Conservation (phyloP, 2,888 invertebrate species). For the Colostygia pectinataria region DNA sequence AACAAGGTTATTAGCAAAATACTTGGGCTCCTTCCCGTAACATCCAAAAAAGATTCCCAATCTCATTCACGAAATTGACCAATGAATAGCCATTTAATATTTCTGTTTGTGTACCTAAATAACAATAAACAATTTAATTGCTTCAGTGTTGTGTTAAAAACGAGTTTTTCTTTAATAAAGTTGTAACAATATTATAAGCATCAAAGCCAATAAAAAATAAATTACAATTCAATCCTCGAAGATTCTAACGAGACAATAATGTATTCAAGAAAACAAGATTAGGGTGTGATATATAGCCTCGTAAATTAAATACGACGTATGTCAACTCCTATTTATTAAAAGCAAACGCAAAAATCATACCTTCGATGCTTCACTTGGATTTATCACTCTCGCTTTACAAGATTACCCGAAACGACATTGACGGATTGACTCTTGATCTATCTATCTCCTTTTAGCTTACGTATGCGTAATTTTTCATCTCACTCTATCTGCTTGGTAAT, state of each 20-base stretch:
- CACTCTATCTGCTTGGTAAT: slow-evolving; percentile 58
- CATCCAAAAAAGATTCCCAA: too few relatives aligned
- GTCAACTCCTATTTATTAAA: slow-evolving; percentile 61
- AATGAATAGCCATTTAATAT: too few relatives aligned
- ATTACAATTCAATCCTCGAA: slow-evolving; percentile 1
- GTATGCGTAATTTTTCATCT: slow-evolving; percentile 38
- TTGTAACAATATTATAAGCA: too few relatives aligned
- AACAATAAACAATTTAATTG: too few relatives aligned
- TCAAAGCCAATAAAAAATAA: slow-evolving; percentile 1
- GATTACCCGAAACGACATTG: slow-evolving; percentile 78
- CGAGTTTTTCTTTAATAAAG: too few relatives aligned
- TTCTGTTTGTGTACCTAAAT: too few relatives aligned
- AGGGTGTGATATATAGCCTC: slow-evolving; percentile 22
- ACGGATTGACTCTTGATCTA: slow-evolving; percentile 69
- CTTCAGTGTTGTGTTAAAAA: too few relatives aligned
- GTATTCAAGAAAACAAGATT: slow-evolving; percentile 20
- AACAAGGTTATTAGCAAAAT: too few relatives aligned
- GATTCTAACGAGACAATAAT: slow-evolving; percentile 17
- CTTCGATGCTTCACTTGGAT: slow-evolving; percentile 58
- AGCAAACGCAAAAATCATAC: slow-evolving; percentile 67
- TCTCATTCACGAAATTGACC: too few relatives aligned
- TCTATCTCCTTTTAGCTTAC: slow-evolving; percentile 48
- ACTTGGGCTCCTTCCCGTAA: too few relatives aligned
- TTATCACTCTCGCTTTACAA: slow-evolving; percentile 74
- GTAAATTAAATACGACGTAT: slow-evolving; percentile 44